A percentile compares a stretch with the other conserved stretches of the same genome.
Evolutionary conservation across 2,113 vertebrate species (phyloP).

Genomic region (Rhinichthys klamathensis): DNA sequence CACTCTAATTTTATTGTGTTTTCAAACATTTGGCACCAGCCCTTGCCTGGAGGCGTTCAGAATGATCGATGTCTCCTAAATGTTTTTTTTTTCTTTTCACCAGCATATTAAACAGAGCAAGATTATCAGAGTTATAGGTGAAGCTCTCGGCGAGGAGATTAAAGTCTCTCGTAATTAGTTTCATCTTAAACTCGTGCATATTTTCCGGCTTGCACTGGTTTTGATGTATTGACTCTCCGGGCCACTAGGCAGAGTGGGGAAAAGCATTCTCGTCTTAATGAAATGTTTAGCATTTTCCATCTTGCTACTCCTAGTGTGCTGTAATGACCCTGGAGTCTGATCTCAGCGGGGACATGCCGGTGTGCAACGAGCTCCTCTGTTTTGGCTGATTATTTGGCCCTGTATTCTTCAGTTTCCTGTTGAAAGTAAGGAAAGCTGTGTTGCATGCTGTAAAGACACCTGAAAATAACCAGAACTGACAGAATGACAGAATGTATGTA

Average conservation of each 20-base stretch:
- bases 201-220: conserved; percentile 47
- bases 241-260: conserved; percentile 62
- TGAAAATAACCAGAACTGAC: neutral
- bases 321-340: conserved; percentile 65
- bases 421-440: neutral
- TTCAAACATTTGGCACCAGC: neutral
- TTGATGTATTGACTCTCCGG: conserved; percentile 73
- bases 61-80: conserved; percentile 73
- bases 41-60: conserved; percentile 60
- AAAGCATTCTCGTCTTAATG: conserved; percentile 67
- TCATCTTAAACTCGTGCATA: conserved; percentile 68
- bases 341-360: conserved; percentile 60
- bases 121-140: conserved; percentile 78
- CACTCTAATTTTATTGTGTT: neutral
- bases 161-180: conserved; percentile 71
- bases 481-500: neutral
- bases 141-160: conserved; percentile 75
- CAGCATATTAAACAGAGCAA: conserved; percentile 72
- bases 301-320: conserved; percentile 65
- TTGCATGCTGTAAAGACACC: neutral
- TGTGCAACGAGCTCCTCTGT: conserved; percentile 58
- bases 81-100: conserved; percentile 58
- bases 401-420: neutral
- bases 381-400: conserved; percentile 1
- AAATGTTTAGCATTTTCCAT: conserved; percentile 71